Evolutionary conservation across 2,797 vertebrate species (phyloP), one percentile per base, ranked within the genome.

Genomic region (Gallinago nigripennis): DNA sequence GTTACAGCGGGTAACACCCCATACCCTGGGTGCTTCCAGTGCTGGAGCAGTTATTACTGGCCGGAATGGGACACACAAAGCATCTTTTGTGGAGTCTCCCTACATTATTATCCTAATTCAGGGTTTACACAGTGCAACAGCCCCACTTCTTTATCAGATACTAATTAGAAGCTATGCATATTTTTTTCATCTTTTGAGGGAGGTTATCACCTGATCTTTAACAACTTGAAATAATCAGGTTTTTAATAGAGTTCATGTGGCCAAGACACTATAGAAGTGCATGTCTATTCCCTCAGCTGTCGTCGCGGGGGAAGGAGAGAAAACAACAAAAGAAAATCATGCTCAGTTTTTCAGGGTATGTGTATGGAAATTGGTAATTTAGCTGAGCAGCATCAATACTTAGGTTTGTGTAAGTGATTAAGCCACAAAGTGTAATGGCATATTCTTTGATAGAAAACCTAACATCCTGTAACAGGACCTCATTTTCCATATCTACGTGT

Each of bases 211-310:
- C 31, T 82, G 71, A 90, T 80, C 60, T 80, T 43, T 80, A 92
- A 48, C 70, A 73, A 82, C 56, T 84, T 63, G 31, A 88, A 92
- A 70, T 93, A 92, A 93, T 84, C 57, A n/a, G 27, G 1, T 88
- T 94, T 93, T 93, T 71, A 80, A 81, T 86, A 78, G 84, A 71
- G 88, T 88, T 93, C 82, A 4, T 39, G 12, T 48, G 72, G 91
- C 50, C 30, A 65, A 77, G 35, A 41, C 72, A 14, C 82, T 51
- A 0, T 21, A 75, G 88, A 75, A n/a, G 72, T 56, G 28, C 19
- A 6, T 2, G 3, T 61, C 41, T 80, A 1, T 90, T 91, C 45
- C 45, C 69, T 50, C 33, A 46, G 57, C 48, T 83, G 60, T 37
- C 14, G 0, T 37, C 2, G 1, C 24, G 37, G 20, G 43, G 30